A percentile compares a stretch with the other conserved stretches of the same genome.
phyloP scores from a whole-genome alignment of 2,113 vertebrate genomes.

The Clinocottus analis region DNA sequence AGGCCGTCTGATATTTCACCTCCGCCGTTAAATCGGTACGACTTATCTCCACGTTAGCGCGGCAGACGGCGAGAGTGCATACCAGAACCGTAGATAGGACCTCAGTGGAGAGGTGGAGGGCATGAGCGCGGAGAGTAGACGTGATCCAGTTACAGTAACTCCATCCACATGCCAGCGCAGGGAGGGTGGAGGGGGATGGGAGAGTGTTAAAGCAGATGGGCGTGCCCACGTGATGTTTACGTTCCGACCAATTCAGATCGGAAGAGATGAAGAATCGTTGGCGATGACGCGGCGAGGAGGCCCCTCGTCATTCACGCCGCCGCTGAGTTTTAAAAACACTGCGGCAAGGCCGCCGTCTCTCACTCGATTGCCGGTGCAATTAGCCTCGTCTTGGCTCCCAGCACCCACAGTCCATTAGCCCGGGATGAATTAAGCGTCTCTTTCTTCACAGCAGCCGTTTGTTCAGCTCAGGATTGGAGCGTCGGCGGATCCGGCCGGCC shows the following conservation, averaged over 20 bases:
- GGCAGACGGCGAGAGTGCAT: constrained; percentile 30
- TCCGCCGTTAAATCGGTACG: constrained; percentile 19
- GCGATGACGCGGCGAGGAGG: neutral
- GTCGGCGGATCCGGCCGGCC: constrained; percentile 30
- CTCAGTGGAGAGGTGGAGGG: constrained; percentile 2
- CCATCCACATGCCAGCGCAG: constrained; percentile 49
- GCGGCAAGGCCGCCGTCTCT: constrained; percentile 14
- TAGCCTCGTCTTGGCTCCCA: constrained; percentile 16
- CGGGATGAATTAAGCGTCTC: constrained; percentile 7
- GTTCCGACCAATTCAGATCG: constrained; percentile 1
- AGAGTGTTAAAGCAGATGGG: constrained; percentile 56
- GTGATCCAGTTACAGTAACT: constrained; percentile 61
- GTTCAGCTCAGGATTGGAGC: too few species aligned
- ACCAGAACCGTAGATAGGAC: constrained; percentile 53
- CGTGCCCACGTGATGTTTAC: neutral
- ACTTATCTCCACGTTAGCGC: constrained; percentile 27
- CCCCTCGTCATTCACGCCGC: neutral
- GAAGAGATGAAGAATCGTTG: neutral
- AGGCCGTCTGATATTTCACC: constrained; percentile 42
- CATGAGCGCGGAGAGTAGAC: constrained; percentile 11
- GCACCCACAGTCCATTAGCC: constrained; percentile 25
- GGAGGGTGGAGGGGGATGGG: too few species aligned
- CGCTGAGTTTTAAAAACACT: constrained; percentile 6
- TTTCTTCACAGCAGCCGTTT: too few species aligned
- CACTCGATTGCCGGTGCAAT: constrained; percentile 7